Evolutionary conservation across 1,140 invertebrate species (phyloP).

Genomic region (Orussus abietinus): DNA sequence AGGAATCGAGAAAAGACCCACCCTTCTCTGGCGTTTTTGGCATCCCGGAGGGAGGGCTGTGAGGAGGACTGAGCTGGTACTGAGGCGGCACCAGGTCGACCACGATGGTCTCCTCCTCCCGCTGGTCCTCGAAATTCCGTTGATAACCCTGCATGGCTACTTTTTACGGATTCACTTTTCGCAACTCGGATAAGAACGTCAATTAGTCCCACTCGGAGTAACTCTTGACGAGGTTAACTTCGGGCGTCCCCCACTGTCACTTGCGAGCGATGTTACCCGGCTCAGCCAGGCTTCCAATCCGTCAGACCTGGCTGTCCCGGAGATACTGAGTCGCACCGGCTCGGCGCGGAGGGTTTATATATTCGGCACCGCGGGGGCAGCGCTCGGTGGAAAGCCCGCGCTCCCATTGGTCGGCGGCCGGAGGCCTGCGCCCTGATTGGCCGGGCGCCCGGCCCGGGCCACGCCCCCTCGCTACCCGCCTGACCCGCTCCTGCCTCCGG

Average conservation of each 20-base stretch:
- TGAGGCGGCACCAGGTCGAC: conserved; percentile 35
- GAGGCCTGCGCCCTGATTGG: neutral
- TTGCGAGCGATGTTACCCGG: too few relatives aligned
- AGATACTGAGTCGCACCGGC: too few relatives aligned
- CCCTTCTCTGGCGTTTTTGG: conserved; percentile 10
- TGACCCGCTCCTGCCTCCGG: neutral
- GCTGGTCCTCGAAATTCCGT: conserved; percentile 27
- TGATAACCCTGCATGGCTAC: conserved; percentile 35
- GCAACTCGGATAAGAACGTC: too few relatives aligned
- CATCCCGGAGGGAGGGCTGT: conserved; percentile 2
- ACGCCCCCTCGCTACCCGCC: neutral
- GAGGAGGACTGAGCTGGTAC: conserved; percentile 22
- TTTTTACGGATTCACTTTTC: too few relatives aligned
- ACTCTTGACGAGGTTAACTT: too few relatives aligned
- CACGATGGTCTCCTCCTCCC: conserved; percentile 34
- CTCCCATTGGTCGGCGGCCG: neutral
- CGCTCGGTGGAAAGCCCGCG: neutral
- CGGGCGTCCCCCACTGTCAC: too few relatives aligned
- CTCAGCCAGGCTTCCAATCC: too few relatives aligned
- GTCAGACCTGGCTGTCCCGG: too few relatives aligned
- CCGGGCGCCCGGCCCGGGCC: neutral
- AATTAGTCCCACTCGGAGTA: too few relatives aligned
- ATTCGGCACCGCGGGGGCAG: too few relatives aligned
- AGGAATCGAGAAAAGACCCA: too few relatives aligned
- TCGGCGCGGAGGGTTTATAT: too few relatives aligned